Evolutionary conservation across 2,797 vertebrate species (phyloP), one percentile per base, ranked within the genome.

Genomic region (Malacoctenus gilli): DNA sequence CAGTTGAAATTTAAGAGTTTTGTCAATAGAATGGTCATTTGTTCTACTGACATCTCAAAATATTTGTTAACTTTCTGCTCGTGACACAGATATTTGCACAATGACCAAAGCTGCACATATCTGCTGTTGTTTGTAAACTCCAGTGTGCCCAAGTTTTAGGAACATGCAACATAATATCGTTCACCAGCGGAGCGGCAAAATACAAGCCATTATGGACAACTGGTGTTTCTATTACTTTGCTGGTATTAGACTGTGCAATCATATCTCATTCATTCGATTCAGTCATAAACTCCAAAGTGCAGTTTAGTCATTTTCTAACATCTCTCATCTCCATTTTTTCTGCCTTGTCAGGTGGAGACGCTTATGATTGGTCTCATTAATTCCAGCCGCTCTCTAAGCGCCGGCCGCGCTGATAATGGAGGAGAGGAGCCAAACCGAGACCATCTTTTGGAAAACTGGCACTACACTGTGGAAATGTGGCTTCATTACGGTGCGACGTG

Each of bases 281-380:
- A 43, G 30, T 75, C 63, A 36, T 58, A 58, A 74, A 79, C 46
- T 82, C 82, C 75, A 31, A 34, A 56, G 75, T 61, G 56, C 68
- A 67, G 38, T 62, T 57, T 5, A 55, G 69, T 58, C 58, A 40
- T 70, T 67, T 68, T 71, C 52, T 58, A 54, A 70, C 43, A 50
- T 37, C 50, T 37, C 48, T 62, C 50, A 2, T 70, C 58, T n/a
- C 51, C 35, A 30, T 42, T 25, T 69, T 41, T 32, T 35, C 47
- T 75, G 75, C 75, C 63, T 75, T 72, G 74, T 82, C 72, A 72
- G 68, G 53, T 61, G 16, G 63, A 69, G 55, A 71, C 72, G 73
- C 50, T 69, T 76, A 80, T 82, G 81, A 85, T 77, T 66, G 21
- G 48, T 79, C 68, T 83, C 76, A 76, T 85, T 86, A 83, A 83